These are phyloP conservation scores for Heterodera schachtii DNA, from an alignment of 1,140 invertebrate genomes.

Conservation along the genomic window DNA sequence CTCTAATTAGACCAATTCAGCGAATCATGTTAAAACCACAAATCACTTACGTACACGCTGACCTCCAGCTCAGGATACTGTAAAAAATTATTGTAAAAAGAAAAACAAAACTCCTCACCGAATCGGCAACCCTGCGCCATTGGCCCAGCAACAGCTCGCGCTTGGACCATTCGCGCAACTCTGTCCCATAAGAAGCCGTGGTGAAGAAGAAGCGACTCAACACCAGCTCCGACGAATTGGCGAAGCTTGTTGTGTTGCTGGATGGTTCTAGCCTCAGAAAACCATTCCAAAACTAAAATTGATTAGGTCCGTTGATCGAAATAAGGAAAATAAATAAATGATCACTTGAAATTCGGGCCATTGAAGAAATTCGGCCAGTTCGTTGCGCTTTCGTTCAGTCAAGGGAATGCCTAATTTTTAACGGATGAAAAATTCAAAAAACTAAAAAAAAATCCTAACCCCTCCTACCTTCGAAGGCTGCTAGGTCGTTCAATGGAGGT, in stretches of 20 bases:
- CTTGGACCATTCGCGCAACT: slow-evolving; percentile 62
- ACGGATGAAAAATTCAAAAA: slow-evolving; percentile 2
- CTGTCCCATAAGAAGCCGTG: slow-evolving; percentile 58
- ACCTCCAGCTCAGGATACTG: slow-evolving; percentile 61
- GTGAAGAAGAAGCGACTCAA: slow-evolving; percentile 59
- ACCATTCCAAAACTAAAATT: slow-evolving; percentile 62
- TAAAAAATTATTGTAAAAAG: slow-evolving; percentile 25
- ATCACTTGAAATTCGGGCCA: slow-evolving; percentile 60
- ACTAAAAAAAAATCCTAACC: slow-evolving; percentile 32
- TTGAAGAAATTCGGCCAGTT: slow-evolving; percentile 56
- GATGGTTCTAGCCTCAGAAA: slow-evolving; percentile 44
- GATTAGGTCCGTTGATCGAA: too few species aligned
- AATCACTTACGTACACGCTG: slow-evolving; percentile 41
- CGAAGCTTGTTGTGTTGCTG: neutral
- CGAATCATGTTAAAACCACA: neutral
- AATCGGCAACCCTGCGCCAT: slow-evolving; percentile 61
- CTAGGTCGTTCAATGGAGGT: slow-evolving; percentile 45
- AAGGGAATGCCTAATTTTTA: slow-evolving; percentile 25
- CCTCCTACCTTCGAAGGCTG: slow-evolving; percentile 40
- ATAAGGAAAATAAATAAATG: neutral
- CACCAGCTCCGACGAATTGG: slow-evolving; percentile 4
- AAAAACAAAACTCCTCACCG: slow-evolving; percentile 27
- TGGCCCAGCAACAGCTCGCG: slow-evolving; percentile 54
- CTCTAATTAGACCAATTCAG: too few species aligned
- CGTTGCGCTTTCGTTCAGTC: slow-evolving; percentile 48